phyloP scores from a whole-genome alignment of 2,113 vertebrate genomes.

The Panurus biarmicus region DNA sequence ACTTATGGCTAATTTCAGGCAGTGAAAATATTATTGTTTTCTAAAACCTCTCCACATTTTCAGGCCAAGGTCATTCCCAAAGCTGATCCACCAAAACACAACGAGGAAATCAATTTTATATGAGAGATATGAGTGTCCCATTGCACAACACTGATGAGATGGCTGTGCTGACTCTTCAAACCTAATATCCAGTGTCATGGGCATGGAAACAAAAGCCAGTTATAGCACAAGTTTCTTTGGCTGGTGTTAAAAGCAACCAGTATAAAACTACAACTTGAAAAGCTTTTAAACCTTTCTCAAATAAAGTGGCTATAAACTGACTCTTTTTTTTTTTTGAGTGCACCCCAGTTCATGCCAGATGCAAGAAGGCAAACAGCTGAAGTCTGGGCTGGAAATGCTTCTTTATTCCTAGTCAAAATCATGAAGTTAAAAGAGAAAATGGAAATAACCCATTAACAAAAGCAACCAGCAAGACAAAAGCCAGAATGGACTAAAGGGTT shows the following conservation, averaged over 20 bases:
- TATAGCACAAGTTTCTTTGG: background rate
- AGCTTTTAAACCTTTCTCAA: background rate
- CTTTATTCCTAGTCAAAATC: background rate
- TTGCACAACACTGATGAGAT: background rate
- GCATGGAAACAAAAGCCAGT: background rate
- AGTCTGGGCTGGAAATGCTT: background rate
- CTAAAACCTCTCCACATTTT: background rate
- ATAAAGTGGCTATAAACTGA: background rate
- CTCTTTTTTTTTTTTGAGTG: background rate
- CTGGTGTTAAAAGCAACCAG: background rate
- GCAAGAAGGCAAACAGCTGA: background rate
- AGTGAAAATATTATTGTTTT: background rate
- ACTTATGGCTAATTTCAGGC: background rate
- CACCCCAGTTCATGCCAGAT: background rate
- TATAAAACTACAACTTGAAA: background rate
- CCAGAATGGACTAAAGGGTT: background rate
- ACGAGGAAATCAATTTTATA: background rate
- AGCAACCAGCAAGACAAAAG: background rate
- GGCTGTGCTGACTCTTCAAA: background rate
- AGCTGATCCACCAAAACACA: background rate
- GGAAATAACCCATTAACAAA: background rate
- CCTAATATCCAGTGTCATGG: background rate
- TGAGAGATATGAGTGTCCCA: background rate
- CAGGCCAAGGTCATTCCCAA: background rate
- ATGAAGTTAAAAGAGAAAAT: constrained; percentile 11